A percentile compares a stretch with the other conserved stretches of the same genome.
Conservation (phyloP, 1,140 invertebrate species). For the Calephelis nemesis region DNA sequence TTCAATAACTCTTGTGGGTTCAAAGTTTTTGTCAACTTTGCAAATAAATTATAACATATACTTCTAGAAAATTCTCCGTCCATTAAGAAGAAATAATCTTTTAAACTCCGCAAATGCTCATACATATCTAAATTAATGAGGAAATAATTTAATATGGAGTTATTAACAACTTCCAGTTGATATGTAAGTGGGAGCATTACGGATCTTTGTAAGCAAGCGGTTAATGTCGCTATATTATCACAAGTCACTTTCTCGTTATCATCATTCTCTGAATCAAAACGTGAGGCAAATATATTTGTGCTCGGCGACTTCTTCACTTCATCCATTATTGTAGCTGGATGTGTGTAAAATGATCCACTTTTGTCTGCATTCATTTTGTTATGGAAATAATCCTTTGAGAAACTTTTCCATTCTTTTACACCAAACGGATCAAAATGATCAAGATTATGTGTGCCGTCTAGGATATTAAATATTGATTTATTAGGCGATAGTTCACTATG, state of each 20-base stretch:
- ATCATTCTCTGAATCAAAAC: conserved; percentile 35
- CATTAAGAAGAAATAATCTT: conserved; percentile 87
- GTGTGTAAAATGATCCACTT: conserved; percentile 53
- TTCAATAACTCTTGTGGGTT: conserved; percentile 85
- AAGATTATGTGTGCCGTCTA: conserved; percentile 64
- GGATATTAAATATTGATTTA: conserved; percentile 58
- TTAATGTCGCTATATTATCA: conserved; percentile 79
- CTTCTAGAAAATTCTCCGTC: conserved; percentile 87
- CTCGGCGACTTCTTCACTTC: conserved; percentile 67
- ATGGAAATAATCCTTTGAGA: conserved; percentile 54
- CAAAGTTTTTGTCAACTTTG: conserved; percentile 81
- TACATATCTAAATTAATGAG: conserved; percentile 83
- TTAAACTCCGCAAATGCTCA: conserved; percentile 84
- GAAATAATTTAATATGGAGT: conserved; percentile 85
- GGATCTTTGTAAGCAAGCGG: conserved; percentile 83
- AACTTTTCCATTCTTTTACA: conserved; percentile 50
- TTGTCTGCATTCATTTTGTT: conserved; percentile 49
- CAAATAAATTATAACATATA: conserved; percentile 84
- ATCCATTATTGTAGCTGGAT: conserved; percentile 63
- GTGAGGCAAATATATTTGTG: conserved; percentile 62
- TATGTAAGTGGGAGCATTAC: conserved; percentile 84
- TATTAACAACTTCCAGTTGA: conserved; percentile 84
- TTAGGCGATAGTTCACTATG: conserved; percentile 26
- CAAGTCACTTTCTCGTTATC: conserved; percentile 54
- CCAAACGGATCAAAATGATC: conserved; percentile 74